Evolutionary conservation across 2,113 vertebrate genomes (phyloP).

Genomic region (Embiotoca jacksoni): DNA sequence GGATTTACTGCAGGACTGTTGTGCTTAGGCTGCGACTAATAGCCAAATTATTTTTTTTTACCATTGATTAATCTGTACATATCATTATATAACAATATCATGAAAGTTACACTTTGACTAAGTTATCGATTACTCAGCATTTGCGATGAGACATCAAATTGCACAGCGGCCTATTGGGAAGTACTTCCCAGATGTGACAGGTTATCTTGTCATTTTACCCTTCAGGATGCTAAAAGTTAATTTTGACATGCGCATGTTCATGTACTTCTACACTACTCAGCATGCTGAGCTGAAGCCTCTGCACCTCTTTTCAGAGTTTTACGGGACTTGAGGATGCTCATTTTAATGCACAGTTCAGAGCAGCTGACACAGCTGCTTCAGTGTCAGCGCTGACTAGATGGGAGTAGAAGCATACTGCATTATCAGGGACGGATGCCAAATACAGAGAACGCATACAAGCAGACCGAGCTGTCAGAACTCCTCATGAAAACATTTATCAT

Average conservation of each 20-base stretch:
- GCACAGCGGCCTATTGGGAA: not conserved
- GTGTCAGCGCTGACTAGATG: conserved; percentile 51
- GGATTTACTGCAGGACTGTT: no score
- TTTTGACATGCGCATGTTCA: not conserved
- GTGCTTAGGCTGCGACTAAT: no score
- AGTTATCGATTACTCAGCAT: conserved; percentile 12
- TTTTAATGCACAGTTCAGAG: conserved; percentile 49
- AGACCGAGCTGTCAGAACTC: conserved; percentile 35
- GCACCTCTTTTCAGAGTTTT: conserved; percentile 34
- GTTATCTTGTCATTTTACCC: not conserved
- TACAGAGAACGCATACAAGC: conserved; percentile 53
- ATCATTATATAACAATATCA: not conserved
- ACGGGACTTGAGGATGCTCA: conserved; percentile 35
- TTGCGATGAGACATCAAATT: not conserved
- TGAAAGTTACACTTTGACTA: not conserved
- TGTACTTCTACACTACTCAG: not conserved
- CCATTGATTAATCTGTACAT: not conserved
- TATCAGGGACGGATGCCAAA: conserved; percentile 62
- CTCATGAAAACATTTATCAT: conserved; percentile 48
- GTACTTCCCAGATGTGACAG: not conserved
- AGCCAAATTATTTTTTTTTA: not conserved
- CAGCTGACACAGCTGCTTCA: conserved; percentile 63
- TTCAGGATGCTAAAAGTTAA: not conserved
- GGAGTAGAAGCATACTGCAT: conserved; percentile 54
- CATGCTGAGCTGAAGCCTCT: not conserved